phyloP scores from a whole-genome alignment of 2,797 vertebrate species.

The Graptemys geographica region DNA sequence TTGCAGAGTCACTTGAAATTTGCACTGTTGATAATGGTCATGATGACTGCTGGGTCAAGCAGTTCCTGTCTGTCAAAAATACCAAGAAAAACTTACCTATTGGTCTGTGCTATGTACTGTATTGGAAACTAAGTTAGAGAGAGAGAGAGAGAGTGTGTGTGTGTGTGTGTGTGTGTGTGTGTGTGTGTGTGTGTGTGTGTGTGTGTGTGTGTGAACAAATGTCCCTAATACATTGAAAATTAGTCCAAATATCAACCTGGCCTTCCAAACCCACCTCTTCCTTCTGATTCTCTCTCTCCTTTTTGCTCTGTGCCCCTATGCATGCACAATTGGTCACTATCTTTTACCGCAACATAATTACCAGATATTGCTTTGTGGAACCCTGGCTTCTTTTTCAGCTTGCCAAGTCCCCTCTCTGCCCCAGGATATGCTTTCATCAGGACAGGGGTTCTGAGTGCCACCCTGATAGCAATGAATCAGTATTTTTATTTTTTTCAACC shows the following conservation, averaged over 20 bases:
- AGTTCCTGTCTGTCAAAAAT: background rate
- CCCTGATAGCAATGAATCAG: slow-evolving; percentile 78
- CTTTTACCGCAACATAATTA: background rate
- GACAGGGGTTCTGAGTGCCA: slow-evolving; percentile 60
- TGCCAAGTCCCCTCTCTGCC: slow-evolving; percentile 54
- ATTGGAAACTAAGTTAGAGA: background rate
- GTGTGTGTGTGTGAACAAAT: background rate
- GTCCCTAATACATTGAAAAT: background rate
- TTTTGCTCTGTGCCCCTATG: background rate
- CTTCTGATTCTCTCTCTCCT: background rate
- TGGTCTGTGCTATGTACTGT: background rate
- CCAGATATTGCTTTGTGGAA: background rate
- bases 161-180: too few relatives aligned
- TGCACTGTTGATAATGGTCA: background rate
- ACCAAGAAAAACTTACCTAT: background rate
- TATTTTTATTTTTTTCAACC: slow-evolving; percentile 80
- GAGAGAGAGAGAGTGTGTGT: background rate
- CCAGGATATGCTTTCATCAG: slow-evolving; percentile 57
- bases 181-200: too few relatives aligned
- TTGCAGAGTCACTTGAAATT: background rate
- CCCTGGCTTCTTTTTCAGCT: slow-evolving; percentile 7
- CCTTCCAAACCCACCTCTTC: background rate
- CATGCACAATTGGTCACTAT: background rate
- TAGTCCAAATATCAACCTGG: background rate
- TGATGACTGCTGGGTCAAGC: background rate